Evolutionary conservation across 2,797 vertebrate genomes (phyloP), one percentile per base, ranked within the genome.

Genomic region (Sarcophilus harrisii): DNA sequence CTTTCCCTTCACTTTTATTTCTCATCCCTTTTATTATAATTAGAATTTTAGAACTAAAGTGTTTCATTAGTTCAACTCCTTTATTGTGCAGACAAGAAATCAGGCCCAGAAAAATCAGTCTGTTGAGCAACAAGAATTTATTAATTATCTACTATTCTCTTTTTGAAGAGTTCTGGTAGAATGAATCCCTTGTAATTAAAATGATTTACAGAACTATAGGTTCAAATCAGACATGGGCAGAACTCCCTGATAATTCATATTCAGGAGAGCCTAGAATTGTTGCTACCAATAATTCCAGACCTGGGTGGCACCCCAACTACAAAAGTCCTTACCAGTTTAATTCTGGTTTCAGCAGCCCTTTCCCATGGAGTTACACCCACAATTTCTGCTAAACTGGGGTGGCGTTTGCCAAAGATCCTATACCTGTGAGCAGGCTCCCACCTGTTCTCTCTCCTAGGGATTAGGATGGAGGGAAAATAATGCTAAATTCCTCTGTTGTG

Each of bases 21-120:
- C 90, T 92, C 66, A 92, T 58, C 57, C n/a, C 54, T 21, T 95
- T 57, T 32, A 55, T 52, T 81, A 45, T 90, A 90, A 92, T 27
- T 58, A 8, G 29, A n/a, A 55, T 91, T 66, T 58, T 49, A 59
- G 49, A 87, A 87, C 73, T 87, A 9, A 87, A 45, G 59, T n/a
- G 9, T 52, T 73, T 21, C 81, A 12, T 58, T 38, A 57, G 21
- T 10, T 32, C n/a, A 90, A 30, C 1, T 12, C 30, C n/a, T n/a
- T 87, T 49, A 90, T 57, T 81, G 81, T 59, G 59, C 52, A 59
- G 73, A 54, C 52, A 93, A 92, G 90, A 45, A 45, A 95, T 59
- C 16, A 90, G 12, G 92, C 0, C 6, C 73, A 87, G 21, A 49
- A 38, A 87, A 87, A 49, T 27, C n/a, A 81, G 38, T 87, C 38